Base-by-base conservation (phyloP, 92 coral and sea anemone species). In the Plumapathes pennacea region DNA sequence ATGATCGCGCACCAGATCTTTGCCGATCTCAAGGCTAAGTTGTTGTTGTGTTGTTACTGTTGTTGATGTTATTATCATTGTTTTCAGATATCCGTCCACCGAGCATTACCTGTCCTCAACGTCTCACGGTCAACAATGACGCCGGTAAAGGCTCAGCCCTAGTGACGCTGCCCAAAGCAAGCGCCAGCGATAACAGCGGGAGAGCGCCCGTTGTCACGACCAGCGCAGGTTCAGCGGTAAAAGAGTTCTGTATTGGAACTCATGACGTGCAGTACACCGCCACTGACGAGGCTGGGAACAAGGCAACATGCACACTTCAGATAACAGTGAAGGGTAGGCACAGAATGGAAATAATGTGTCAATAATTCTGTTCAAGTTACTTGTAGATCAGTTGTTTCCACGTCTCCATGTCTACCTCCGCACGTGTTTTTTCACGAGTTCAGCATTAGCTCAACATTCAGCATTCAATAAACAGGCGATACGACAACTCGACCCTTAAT, bases 241-340 rank as follows among this genome's bases (percentile, higher is more conserved):
- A 67, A 42, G 84, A 79, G 1, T 91, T 88, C 41, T 7, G 36
- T 12, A 85, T 88, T 37, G 57, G 74, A 15, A 22, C 41, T 18
- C 83, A 92, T 31, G 59, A 74, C 34, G 86, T 92, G 14, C 62
- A 44, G 25, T 92, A 76, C 57, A 88, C 98, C 17, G 98, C 98
- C 8, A 80, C 79, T 2, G 98, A 92, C 55, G 84, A 76, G 20
- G 81, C 82, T 28, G 98, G 98, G 4, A 57, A 75, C 49, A 50
- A 72, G 1, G 67, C 80, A 1, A 49, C 81, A 14, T 92, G 98
- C 46, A 49, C 69, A 13, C 78, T 82, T 25, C 78, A 80, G 15
- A 62, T 92, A 28, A 88, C 87, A 3, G 84, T 92, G 1, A 75
- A 67, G 81, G 98, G 98, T 84, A 65, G 38, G 64, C 29, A n/a